Evolutionary conservation across 2,888 invertebrate species (phyloP).

Genomic region (Gasteruption jaculator): DNA sequence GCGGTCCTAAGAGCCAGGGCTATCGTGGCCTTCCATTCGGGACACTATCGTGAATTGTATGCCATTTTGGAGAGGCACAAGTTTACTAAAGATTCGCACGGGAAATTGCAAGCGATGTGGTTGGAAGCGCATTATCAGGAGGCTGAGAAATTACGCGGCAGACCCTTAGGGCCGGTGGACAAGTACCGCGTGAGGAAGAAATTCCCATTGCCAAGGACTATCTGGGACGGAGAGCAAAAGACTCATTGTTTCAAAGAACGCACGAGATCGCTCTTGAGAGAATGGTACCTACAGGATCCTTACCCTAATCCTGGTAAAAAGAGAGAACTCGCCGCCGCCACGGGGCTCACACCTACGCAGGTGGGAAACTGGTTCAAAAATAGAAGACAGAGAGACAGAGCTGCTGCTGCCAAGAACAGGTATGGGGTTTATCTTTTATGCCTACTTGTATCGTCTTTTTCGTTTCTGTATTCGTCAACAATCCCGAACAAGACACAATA

Average conservation of each 20-base stretch:
- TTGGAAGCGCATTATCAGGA: slow-evolving; percentile 91
- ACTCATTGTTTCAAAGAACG: slow-evolving; percentile 96
- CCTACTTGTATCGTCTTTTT: not conserved
- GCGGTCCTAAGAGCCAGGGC: slow-evolving; percentile 82
- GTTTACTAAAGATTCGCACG: slow-evolving; percentile 85
- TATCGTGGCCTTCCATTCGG: slow-evolving; percentile 86
- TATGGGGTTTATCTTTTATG: slow-evolving; percentile 53
- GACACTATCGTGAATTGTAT: slow-evolving; percentile 85
- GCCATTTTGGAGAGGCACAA: slow-evolving; percentile 84
- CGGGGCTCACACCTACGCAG: slow-evolving; percentile 88
- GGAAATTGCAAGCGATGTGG: slow-evolving; percentile 89
- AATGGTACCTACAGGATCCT: slow-evolving; percentile 98
- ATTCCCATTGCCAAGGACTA: slow-evolving; percentile 86
- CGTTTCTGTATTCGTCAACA: not conserved
- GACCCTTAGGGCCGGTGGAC: slow-evolving; percentile 90
- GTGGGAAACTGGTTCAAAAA: slow-evolving; percentile 95
- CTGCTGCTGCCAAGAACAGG: slow-evolving; percentile 95
- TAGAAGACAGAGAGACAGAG: slow-evolving; percentile 79
- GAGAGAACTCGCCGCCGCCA: slow-evolving; percentile 83
- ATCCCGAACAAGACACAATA: not conserved
- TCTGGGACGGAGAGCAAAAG: slow-evolving; percentile 96
- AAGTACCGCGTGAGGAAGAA: slow-evolving; percentile 92
- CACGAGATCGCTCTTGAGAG: slow-evolving; percentile 87
- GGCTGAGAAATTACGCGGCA: slow-evolving; percentile 82
- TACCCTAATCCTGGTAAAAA: slow-evolving; percentile 94